Evolutionary conservation across 2,888 invertebrate genomes (phyloP).

Genomic region (Linyphia triangularis): DNA sequence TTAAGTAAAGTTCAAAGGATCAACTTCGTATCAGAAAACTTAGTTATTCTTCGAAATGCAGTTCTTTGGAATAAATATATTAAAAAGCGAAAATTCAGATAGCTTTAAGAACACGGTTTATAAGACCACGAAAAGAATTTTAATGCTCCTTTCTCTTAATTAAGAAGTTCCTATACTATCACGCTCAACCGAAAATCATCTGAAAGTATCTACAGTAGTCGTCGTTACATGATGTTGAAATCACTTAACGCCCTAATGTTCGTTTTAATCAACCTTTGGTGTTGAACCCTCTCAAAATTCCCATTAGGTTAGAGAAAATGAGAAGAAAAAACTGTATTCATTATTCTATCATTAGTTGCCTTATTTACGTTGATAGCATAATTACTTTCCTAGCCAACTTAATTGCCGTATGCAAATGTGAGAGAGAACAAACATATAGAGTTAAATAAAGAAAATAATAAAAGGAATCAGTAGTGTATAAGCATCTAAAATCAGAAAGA

Average conservation of each 20-base stretch:
- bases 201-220: conserved; percentile 20
- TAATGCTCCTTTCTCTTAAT: conserved; percentile 45
- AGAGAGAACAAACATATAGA: conserved; percentile 53
- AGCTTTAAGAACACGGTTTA: neutral
- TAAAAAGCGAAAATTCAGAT: neutral
- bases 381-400: conserved; percentile 50
- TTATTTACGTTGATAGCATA: conserved; percentile 58
- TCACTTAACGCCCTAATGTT: conserved; percentile 42
- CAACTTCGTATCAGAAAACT: neutral
- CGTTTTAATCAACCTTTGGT: conserved; percentile 47
- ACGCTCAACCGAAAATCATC: conserved; percentile 7
- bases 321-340: conserved; percentile 54
- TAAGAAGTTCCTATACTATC: conserved; percentile 32
- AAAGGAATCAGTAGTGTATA: neutral
- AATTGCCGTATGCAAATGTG: conserved; percentile 44
- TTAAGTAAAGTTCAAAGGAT: neutral
- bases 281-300: conserved; percentile 37
- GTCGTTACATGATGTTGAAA: conserved; percentile 40
- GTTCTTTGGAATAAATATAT: neutral
- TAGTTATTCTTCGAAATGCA: neutral
- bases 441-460: conserved; percentile 33
- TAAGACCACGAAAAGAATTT: neutral
- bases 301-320: conserved; percentile 44
- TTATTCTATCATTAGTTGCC: conserved; percentile 53
- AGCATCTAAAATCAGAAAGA: too few relatives aligned